Evolutionary conservation across 2,797 vertebrate genomes (phyloP).

Genomic region (Enteromius thamalakanensis): DNA sequence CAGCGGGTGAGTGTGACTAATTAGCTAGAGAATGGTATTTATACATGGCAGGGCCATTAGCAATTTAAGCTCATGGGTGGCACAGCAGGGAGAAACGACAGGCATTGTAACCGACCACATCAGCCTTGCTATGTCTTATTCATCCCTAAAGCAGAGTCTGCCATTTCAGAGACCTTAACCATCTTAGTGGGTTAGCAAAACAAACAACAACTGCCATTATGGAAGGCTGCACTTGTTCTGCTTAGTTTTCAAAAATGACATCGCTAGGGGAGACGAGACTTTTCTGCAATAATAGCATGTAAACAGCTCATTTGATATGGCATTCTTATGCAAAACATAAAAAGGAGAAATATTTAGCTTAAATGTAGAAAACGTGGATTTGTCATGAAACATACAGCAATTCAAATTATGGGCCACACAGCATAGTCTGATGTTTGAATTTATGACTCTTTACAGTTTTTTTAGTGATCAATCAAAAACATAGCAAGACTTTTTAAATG

Average conservation of each 20-base stretch:
- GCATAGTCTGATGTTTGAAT: background rate
- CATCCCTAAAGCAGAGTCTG: constrained; percentile 47
- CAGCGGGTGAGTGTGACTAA: constrained; percentile 77
- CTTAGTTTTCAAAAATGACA: constrained; percentile 25
- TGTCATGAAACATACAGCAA: background rate
- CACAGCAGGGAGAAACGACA: constrained; percentile 77
- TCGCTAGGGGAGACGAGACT: constrained; percentile 28
- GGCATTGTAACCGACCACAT: constrained; percentile 72
- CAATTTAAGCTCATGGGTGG: constrained; percentile 77
- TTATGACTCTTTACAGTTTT: background rate
- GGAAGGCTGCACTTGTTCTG: constrained; percentile 19
- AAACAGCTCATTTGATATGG: background rate
- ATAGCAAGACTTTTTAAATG: background rate
- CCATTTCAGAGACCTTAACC: constrained; percentile 53
- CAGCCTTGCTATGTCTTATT: constrained; percentile 54
- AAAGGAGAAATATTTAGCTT: background rate
- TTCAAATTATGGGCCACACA: background rate
- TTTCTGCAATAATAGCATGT: constrained; percentile 1
- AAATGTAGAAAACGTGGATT: background rate
- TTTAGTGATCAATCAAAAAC: background rate
- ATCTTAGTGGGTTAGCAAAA: constrained; percentile 52
- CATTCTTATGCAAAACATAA: constrained; percentile 8
- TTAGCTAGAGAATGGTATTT: constrained; percentile 78
- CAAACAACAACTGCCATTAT: constrained; percentile 48
- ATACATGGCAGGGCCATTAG: constrained; percentile 80